phyloP scores from a whole-genome alignment of 2,888 invertebrate species.

The Anticlea derivata region DNA sequence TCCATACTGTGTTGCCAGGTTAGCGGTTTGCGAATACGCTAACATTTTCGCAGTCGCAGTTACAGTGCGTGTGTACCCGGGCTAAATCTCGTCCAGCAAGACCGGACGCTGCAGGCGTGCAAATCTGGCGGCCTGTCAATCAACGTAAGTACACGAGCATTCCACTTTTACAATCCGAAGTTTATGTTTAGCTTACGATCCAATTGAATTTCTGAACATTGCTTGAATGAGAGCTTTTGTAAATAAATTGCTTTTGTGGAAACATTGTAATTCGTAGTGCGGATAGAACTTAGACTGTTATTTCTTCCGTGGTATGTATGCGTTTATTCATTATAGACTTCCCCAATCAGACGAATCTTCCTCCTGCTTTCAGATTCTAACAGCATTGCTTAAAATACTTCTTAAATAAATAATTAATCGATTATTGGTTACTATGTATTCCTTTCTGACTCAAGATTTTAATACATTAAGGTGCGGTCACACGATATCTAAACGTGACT shows the following conservation, averaged over 20 bases:
- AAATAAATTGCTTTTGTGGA: neutral
- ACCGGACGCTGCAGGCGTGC: slow-evolving; percentile 34
- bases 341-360: no score
- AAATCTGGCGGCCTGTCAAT: slow-evolving; percentile 42
- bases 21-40: no score
- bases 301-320: no score
- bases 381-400: no score
- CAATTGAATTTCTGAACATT: slow-evolving; percentile 8
- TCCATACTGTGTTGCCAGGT: no score
- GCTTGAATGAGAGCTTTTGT: neutral
- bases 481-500: slow-evolving; percentile 39
- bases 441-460: slow-evolving; percentile 1
- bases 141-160: slow-evolving; percentile 30
- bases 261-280: neutral
- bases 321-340: no score
- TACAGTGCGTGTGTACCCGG: neutral
- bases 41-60: no score
- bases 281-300: no score
- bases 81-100: slow-evolving; percentile 23
- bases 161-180: slow-evolving; percentile 13
- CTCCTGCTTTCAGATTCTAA: no score
- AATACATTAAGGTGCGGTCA: slow-evolving; percentile 32
- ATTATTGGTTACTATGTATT: no score
- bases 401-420: no score
- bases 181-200: slow-evolving; percentile 18